Conservation (phyloP, 2,113 vertebrate genomes). For the Ageneiosus marmoratus region DNA sequence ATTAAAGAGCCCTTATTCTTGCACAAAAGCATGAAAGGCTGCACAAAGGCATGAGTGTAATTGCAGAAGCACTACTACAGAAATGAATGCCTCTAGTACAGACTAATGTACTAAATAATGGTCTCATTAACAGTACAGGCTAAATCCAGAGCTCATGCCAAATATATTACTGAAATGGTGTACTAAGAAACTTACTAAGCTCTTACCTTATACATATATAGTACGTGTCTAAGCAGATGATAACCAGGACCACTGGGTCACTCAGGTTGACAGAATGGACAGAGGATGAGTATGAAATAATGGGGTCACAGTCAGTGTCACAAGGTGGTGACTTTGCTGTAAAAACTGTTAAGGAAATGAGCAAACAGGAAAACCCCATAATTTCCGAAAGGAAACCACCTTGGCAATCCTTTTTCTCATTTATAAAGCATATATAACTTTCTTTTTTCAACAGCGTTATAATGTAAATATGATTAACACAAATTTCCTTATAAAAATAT, state of each 20-base stretch:
- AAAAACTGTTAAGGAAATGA: conserved; percentile 9
- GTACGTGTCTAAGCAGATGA: neutral
- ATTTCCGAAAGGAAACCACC: conserved; percentile 1
- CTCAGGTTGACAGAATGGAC: neutral
- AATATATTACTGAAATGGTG: neutral
- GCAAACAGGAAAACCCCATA: neutral
- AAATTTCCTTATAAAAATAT: neutral
- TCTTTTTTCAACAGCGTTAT: neutral
- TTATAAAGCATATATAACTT: neutral
- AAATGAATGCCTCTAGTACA: neutral
- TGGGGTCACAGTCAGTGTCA: neutral
- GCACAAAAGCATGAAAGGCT: neutral
- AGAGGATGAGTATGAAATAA: neutral
- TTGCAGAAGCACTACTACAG: neutral
- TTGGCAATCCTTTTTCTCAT: neutral
- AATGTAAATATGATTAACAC: neutral
- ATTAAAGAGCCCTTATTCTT: neutral
- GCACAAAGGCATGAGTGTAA: neutral
- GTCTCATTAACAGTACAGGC: neutral
- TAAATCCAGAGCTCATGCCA: neutral
- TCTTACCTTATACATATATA: neutral
- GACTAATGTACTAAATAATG: no score
- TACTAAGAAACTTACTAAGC: neutral
- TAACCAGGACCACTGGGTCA: neutral
- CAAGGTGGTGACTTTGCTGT: conserved; percentile 2